Percentiles rank a stretch among this genome's conserved stretches.
Conservation (phyloP, 2,113 vertebrate species). For the Mola mola region DNA sequence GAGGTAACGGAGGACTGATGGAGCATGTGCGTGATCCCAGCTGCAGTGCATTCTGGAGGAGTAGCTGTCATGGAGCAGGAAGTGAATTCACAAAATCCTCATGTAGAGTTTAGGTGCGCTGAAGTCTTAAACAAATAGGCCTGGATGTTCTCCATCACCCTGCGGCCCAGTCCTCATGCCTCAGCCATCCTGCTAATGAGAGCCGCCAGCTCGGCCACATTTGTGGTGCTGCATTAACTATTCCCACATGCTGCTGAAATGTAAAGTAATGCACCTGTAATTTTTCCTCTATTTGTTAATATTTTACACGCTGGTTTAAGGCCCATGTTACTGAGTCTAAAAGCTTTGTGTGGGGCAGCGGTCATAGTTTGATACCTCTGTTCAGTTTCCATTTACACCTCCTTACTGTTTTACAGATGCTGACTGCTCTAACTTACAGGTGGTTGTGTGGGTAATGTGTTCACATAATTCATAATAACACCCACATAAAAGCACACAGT, state of each 20-base stretch:
- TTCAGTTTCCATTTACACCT: conserved; percentile 54
- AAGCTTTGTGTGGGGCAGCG: conserved; percentile 34
- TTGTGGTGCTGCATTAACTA: conserved; percentile 65
- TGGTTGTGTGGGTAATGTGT: conserved; percentile 66
- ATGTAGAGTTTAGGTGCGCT: conserved; percentile 38
- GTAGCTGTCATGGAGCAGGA: conserved; percentile 40
- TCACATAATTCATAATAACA: conserved; percentile 60
- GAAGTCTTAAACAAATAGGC: conserved; percentile 61
- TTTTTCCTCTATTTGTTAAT: conserved; percentile 68
- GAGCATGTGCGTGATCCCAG: conserved; percentile 43
- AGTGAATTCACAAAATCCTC: conserved; percentile 50
- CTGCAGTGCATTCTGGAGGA: conserved; percentile 29
- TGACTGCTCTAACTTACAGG: conserved; percentile 56
- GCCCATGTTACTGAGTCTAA: conserved; percentile 51
- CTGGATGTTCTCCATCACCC: conserved; percentile 59
- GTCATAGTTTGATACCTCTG: conserved; percentile 45
- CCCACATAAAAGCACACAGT: conserved; percentile 46
- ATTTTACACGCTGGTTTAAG: conserved; percentile 53
- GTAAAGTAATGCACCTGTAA: conserved; percentile 71
- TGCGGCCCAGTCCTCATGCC: conserved; percentile 27
- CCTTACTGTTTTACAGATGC: conserved; percentile 65
- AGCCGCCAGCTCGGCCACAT: conserved; percentile 64
- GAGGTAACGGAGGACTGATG: conserved; percentile 60
- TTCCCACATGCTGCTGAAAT: conserved; percentile 75
- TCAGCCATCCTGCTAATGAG: conserved; percentile 62